phyloP scores from a whole-genome alignment of 2,113 vertebrate genomes.

The Ictidomys tridecemlineatus region DNA sequence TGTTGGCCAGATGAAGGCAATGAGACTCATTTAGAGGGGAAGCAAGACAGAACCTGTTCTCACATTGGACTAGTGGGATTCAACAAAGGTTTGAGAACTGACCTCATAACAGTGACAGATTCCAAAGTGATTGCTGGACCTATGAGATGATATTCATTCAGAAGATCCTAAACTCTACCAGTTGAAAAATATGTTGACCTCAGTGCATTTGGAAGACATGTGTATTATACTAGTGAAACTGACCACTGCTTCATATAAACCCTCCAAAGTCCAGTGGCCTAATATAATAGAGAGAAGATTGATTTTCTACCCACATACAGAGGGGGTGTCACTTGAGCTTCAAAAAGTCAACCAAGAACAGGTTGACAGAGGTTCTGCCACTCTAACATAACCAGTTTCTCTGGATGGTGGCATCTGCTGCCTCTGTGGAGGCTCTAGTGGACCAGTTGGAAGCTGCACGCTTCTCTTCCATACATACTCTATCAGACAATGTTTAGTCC shows the following conservation, averaged over 20 bases:
- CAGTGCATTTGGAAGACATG: neutral
- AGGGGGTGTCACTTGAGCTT: neutral
- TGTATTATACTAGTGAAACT: neutral
- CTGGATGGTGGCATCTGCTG: neutral
- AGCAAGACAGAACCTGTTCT: neutral
- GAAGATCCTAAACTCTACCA: neutral
- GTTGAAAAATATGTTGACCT: neutral
- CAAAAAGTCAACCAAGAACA: neutral
- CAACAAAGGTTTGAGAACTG: neutral
- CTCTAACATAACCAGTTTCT: neutral
- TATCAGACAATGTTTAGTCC: neutral
- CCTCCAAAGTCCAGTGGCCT: neutral
- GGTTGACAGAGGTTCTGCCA: neutral
- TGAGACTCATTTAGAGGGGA: neutral
- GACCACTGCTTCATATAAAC: neutral
- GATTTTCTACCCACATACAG: neutral
- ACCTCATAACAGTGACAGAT: neutral
- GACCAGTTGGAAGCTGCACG: neutral
- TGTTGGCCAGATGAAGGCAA: neutral
- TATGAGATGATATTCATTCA: neutral
- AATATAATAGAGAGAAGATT: neutral
- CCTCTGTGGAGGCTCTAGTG: neutral
- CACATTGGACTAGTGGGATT: neutral
- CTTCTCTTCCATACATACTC: neutral
- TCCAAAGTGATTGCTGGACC: neutral